Conservation (phyloP, 2,113 vertebrate species). For the Elaphurus davidianus region DNA sequence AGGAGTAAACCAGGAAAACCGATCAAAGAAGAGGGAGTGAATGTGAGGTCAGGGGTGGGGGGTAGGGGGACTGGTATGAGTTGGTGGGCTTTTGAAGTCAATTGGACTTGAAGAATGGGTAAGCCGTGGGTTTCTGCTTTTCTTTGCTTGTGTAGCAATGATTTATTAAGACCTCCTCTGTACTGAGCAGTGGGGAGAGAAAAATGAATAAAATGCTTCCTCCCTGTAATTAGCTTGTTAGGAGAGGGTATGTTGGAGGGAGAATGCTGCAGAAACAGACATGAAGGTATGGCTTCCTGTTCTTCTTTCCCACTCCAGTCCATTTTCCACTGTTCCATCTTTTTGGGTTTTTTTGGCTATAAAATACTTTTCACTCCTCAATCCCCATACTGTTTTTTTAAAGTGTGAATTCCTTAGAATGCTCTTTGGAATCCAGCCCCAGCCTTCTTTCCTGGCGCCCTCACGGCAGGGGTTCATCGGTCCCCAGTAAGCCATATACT, state of each 20-base stretch:
- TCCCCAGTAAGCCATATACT: background rate
- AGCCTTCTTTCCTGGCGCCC: background rate
- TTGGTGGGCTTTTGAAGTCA: background rate
- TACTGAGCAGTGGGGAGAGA: background rate
- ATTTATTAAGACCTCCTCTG: background rate
- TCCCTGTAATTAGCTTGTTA: background rate
- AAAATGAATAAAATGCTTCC: background rate
- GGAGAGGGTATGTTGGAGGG: background rate
- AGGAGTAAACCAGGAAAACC: background rate
- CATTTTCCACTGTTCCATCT: background rate
- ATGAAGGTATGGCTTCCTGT: background rate
- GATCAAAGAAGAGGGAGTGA: background rate
- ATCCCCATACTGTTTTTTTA: background rate
- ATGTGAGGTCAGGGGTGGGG: background rate
- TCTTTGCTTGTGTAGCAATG: background rate
- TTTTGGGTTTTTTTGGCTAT: background rate
- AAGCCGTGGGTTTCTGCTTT: background rate
- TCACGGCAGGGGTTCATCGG: background rate
- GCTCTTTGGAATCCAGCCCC: background rate
- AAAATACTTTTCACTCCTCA: background rate
- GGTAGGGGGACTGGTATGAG: background rate
- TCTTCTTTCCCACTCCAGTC: background rate
- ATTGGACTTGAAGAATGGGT: background rate
- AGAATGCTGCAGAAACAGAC: background rate
- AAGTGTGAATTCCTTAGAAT: background rate